Evolutionary conservation across 2,888 invertebrate genomes (phyloP), one percentile per base, ranked within the genome.

Genomic region (Apocheima hispidaria): DNA sequence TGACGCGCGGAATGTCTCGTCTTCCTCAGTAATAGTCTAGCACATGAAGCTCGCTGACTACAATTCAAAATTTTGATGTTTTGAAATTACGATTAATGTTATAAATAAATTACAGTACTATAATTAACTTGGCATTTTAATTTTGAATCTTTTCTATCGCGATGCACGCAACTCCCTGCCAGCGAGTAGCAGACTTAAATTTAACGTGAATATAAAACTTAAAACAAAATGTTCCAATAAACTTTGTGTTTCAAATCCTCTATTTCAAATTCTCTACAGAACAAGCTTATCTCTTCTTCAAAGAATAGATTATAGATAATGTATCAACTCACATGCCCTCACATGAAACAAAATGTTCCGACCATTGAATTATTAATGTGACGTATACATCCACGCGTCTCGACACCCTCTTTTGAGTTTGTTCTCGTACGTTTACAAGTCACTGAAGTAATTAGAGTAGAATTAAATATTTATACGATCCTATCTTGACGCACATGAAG

Each of bases 401-500:
- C 9, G 70, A 72, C 70, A 72, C 72, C 82, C 81, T 78, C 74
- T 77, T 81, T 73, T 63, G 60, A 68, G 66, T 79, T 79, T 74
- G 79, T 81, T 70, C 69, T 65, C 69, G 57, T 60, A 61, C 71
- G 71, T 69, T 66, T 64, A 66, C 70, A 69, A 71, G 64, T 73
- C 71, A 69, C 69, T 69, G 57, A 54, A 64, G 68, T 79, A 79
- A 83, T 81, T 79, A 81, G 69, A 49, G 52, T 55, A 55, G 59
- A 33, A 70, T 84, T 48, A 71, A 81, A 72, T 75, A 83, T 83
- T 77, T 66, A 82, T 54, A 44, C 30, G 41, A 35, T 41, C 36
- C 38, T 38, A 18, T 46, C 44, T 44, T 21, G 14, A 38, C 10
- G 5, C 35, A 55, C 21, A 43, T 49, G 49, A 12, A 28, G 26